Conservation (phyloP, 2,797 vertebrate genomes). For the Melanotaenia pygmaea region DNA sequence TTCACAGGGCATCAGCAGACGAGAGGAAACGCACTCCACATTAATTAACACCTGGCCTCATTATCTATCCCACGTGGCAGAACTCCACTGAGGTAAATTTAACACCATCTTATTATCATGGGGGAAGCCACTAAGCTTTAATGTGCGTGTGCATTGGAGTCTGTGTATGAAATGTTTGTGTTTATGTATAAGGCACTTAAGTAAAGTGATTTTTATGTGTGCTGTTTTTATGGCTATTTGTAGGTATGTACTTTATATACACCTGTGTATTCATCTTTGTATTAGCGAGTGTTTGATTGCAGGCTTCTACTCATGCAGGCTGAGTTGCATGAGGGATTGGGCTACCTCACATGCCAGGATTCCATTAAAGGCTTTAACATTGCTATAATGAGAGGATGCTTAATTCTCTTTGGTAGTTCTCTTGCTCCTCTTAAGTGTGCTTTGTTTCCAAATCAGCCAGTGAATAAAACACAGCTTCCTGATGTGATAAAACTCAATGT, state of each 20-base stretch:
- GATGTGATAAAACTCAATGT: slow-evolving; percentile 31
- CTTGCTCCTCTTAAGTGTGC: slow-evolving; percentile 20
- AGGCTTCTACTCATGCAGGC: slow-evolving; percentile 8
- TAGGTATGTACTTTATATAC: not conserved
- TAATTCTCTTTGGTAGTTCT: slow-evolving; percentile 55
- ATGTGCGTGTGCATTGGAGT: slow-evolving; percentile 17
- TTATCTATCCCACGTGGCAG: slow-evolving; percentile 79
- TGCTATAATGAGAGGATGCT: slow-evolving; percentile 61
- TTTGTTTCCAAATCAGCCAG: slow-evolving; percentile 33
- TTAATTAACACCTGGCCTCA: slow-evolving; percentile 83
- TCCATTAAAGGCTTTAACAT: slow-evolving; percentile 68
- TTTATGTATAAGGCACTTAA: slow-evolving; percentile 25
- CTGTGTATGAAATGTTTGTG: slow-evolving; percentile 17
- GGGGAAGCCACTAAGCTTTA: slow-evolving; percentile 33
- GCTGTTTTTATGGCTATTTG: slow-evolving; percentile 18
- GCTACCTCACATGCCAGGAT: slow-evolving; percentile 62
- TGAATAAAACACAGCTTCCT: slow-evolving; percentile 29
- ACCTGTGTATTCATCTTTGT: slow-evolving; percentile 8
- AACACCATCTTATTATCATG: slow-evolving; percentile 67
- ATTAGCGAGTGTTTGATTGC: slow-evolving; percentile 4
- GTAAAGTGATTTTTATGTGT: slow-evolving; percentile 14
- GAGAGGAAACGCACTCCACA: slow-evolving; percentile 69
- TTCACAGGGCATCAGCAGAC: slow-evolving; percentile 66
- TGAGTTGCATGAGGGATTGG: slow-evolving; percentile 42
- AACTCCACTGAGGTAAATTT: slow-evolving; percentile 75